Percentiles rank a stretch among this genome's conserved stretches.
These are phyloP conservation scores for Myiagra hebetior DNA, from an alignment of 2,113 vertebrate genomes.

Conservation along the genomic window DNA sequence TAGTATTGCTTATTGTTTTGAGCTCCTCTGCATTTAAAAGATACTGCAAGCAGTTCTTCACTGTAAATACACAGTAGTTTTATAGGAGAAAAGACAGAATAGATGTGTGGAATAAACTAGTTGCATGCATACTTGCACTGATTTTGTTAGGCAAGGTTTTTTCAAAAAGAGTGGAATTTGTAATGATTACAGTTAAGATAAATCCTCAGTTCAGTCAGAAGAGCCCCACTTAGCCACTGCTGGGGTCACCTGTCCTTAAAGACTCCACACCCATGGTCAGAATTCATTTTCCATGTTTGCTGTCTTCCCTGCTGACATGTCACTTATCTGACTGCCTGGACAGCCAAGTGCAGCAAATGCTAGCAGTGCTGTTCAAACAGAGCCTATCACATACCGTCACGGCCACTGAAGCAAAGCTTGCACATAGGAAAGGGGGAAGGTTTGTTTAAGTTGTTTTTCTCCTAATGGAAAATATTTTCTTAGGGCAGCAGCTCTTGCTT, in stretches of 20 bases:
- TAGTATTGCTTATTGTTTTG: background rate
- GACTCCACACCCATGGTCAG: background rate
- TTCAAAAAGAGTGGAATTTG: background rate
- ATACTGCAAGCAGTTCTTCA: background rate
- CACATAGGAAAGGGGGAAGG: background rate
- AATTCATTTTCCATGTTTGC: background rate
- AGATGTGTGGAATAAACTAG: background rate
- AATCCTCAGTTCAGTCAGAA: background rate
- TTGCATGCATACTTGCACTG: background rate
- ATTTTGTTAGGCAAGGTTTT: background rate
- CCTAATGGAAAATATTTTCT: conserved; percentile 14
- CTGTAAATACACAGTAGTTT: background rate
- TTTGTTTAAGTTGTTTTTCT: conserved; percentile 24
- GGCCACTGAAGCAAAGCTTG: conserved; percentile 45
- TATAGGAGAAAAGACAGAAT: background rate
- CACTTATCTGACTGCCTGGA: conserved; percentile 6
- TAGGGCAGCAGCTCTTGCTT: background rate
- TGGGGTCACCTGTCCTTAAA: background rate
- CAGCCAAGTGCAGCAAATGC: conserved; percentile 33
- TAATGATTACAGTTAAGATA: background rate
- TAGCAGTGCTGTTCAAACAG: conserved; percentile 39
- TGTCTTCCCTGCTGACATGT: conserved; percentile 1
- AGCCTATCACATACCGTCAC: background rate
- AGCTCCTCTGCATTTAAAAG: background rate
- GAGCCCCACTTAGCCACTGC: background rate